Percentiles rank a stretch among this genome's conserved stretches.
Evolutionary conservation across 2,113 vertebrate genomes (phyloP).

Genomic region (Podarcis raffonei): DNA sequence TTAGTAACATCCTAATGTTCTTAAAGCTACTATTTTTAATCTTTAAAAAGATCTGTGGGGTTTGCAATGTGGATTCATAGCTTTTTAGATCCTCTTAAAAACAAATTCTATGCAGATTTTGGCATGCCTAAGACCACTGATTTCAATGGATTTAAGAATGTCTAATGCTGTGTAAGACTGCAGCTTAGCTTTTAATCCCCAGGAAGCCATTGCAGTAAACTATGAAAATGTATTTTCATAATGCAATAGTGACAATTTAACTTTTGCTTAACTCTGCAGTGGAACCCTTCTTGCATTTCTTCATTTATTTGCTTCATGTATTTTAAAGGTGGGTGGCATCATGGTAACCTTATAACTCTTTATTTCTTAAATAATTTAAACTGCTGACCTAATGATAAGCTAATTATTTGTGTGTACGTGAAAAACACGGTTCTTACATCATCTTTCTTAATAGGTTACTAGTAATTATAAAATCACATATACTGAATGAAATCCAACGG

Average conservation of each 20-base stretch:
- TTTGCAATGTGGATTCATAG: not conserved
- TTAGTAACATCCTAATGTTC: constrained; percentile 34
- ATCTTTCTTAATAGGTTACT: constrained; percentile 7
- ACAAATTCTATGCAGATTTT: not conserved
- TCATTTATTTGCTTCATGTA: not conserved
- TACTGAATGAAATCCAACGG: not conserved
- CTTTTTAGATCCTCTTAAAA: constrained; percentile 4
- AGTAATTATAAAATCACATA: constrained; percentile 26
- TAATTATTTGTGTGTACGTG: not conserved
- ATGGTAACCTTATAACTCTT: not conserved
- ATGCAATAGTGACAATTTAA: not conserved
- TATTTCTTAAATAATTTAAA: not conserved
- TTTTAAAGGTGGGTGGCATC: constrained; percentile 1
- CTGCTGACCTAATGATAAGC: not conserved
- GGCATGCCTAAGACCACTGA: not conserved
- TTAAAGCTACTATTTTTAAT: constrained; percentile 54
- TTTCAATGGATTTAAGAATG: not conserved
- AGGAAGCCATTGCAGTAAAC: constrained; percentile 7
- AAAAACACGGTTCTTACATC: not conserved
- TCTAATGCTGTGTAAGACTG: not conserved
- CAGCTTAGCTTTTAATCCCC: not conserved
- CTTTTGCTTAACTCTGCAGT: constrained; percentile 30
- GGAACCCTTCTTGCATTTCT: constrained; percentile 7
- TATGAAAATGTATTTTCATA: constrained; percentile 18
- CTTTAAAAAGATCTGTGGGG: constrained; percentile 25